Conservation (phyloP, 2,797 vertebrate species). For the Delichon dasypus region DNA sequence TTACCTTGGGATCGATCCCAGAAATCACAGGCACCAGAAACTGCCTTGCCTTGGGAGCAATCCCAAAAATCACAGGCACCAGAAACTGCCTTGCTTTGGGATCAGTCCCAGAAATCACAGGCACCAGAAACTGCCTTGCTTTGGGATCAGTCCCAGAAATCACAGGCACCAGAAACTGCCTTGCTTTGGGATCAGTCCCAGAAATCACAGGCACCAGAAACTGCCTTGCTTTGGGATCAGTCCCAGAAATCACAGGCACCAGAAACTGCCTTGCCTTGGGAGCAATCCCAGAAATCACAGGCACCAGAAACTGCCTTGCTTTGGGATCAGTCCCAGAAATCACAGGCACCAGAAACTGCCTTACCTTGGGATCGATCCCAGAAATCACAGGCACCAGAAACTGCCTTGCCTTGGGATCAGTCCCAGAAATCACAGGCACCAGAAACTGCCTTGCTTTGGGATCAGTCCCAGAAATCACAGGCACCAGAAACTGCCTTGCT, state of each 20-base stretch:
- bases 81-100: neutral
- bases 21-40: neutral
- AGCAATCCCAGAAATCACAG: neutral
- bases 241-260: neutral
- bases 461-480: too few species aligned
- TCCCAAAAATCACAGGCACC: neutral
- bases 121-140: neutral
- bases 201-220: neutral
- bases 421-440: too few species aligned
- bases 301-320: neutral
- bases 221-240: neutral
- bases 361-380: neutral
- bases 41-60: neutral
- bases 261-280: neutral
- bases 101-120: neutral
- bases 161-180: neutral
- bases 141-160: too few species aligned
- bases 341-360: neutral
- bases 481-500: too few species aligned
- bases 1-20: neutral
- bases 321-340: neutral
- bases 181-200: too few species aligned
- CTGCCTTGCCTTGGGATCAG: too few species aligned
- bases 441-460: too few species aligned
- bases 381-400: too few species aligned